Conservation (phyloP, 2,888 invertebrate species). For the Incurvaria masculella region DNA sequence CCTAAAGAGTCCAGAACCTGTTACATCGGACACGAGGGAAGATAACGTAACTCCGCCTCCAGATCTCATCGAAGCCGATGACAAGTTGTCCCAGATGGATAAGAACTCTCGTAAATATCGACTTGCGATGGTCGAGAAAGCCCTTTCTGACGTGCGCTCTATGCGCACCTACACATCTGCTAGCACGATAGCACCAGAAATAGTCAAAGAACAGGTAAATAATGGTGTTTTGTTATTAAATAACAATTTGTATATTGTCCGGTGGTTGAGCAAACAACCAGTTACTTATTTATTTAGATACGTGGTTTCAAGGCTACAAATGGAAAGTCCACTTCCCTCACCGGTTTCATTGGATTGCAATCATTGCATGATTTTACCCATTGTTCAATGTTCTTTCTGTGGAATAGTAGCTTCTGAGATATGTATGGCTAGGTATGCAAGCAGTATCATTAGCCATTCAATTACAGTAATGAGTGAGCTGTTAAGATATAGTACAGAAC, state of each 20-base stretch:
- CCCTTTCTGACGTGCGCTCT: constrained; percentile 54
- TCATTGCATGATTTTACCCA: too few species aligned
- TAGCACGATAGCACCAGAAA: constrained; percentile 81
- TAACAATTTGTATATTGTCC: not conserved
- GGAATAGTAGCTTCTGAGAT: too few species aligned
- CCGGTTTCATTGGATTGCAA: too few species aligned
- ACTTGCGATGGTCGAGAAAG: constrained; percentile 56
- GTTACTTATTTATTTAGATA: not conserved
- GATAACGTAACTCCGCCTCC: not conserved
- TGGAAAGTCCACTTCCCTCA: too few species aligned
- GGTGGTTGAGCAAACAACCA: not conserved
- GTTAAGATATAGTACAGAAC: too few species aligned
- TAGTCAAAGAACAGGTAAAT: constrained; percentile 58
- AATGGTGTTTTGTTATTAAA: not conserved
- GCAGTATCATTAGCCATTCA: too few species aligned
- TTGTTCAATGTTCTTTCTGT: too few species aligned
- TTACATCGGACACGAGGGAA: too few species aligned
- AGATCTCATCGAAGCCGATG: not conserved
- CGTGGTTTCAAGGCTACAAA: not conserved
- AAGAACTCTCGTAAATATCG: constrained; percentile 56
- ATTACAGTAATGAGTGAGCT: too few species aligned
- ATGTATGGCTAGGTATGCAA: too few species aligned
- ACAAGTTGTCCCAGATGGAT: constrained; percentile 25
- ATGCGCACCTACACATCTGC: constrained; percentile 63
- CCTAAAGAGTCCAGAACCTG: not conserved